phyloP scores from a whole-genome alignment of 2,113 vertebrate genomes.

The Erythrolamprus reginae region DNA sequence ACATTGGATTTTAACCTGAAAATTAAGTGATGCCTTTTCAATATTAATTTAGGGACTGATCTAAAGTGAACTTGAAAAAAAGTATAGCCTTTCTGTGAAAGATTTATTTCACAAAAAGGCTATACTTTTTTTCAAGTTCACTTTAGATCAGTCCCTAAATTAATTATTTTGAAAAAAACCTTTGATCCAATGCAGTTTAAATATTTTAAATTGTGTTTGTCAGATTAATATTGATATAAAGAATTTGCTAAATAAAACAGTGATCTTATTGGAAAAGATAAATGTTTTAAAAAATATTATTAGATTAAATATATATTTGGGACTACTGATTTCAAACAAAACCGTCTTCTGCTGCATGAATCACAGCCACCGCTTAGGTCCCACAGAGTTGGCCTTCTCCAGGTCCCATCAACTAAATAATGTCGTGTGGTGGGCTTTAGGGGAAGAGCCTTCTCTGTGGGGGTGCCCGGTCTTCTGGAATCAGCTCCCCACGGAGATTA shows the following conservation, averaged over 20 bases:
- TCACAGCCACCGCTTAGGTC: too few relatives aligned
- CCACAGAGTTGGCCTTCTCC: too few relatives aligned
- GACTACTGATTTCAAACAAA: not conserved
- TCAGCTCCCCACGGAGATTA: too few relatives aligned
- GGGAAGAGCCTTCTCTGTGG: too few relatives aligned
- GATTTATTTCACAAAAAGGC: not conserved
- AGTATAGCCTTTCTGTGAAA: not conserved
- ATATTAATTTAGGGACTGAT: not conserved
- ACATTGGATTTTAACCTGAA: not conserved
- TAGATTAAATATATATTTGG: not conserved
- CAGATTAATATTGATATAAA: not conserved
- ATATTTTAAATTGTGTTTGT: not conserved
- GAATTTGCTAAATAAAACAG: not conserved
- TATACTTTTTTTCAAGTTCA: not conserved
- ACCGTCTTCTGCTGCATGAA: too few relatives aligned
- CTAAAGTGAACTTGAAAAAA: not conserved
- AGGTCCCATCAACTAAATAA: too few relatives aligned
- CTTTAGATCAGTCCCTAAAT: not conserved
- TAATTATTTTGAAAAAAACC: not conserved
- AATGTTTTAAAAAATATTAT: not conserved
- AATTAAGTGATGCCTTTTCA: not conserved
- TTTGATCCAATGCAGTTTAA: not conserved
- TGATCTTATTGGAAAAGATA: not conserved
- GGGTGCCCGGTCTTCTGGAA: too few relatives aligned
- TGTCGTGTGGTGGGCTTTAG: too few relatives aligned